These are phyloP conservation scores for Eidolon dupreanum DNA, from an alignment of 2,797 vertebrate genomes.

Conservation along the genomic window DNA sequence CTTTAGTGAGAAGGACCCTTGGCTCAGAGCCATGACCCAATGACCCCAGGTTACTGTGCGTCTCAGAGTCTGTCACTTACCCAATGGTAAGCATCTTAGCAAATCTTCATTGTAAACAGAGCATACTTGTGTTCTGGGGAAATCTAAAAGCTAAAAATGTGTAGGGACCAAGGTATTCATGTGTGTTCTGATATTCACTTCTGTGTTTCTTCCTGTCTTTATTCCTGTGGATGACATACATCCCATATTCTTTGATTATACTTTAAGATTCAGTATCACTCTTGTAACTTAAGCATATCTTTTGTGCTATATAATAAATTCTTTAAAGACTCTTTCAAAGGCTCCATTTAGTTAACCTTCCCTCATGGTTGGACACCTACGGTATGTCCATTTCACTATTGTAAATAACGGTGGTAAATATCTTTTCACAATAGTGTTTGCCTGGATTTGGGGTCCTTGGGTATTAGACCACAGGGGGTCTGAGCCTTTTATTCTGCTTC, in stretches of 20 bases:
- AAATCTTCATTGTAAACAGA: background rate
- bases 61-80: background rate
- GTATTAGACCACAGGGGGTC: background rate
- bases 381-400: background rate
- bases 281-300: background rate
- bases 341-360: background rate
- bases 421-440: background rate
- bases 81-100: too few relatives aligned
- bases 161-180: background rate
- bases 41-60: background rate
- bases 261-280: background rate
- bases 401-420: background rate
- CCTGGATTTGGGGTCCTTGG: background rate
- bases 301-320: background rate
- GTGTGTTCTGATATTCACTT: background rate
- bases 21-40: accelerated
- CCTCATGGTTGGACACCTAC: too few relatives aligned
- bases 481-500: too few relatives aligned
- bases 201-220: background rate
- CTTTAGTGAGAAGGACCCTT: background rate
- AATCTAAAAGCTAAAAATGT: background rate
- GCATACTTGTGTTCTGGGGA: background rate
- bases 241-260: background rate
- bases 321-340: background rate
- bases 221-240: background rate